phyloP scores from a whole-genome alignment of 2,888 invertebrate genomes.

The Eristalis tenax region DNA sequence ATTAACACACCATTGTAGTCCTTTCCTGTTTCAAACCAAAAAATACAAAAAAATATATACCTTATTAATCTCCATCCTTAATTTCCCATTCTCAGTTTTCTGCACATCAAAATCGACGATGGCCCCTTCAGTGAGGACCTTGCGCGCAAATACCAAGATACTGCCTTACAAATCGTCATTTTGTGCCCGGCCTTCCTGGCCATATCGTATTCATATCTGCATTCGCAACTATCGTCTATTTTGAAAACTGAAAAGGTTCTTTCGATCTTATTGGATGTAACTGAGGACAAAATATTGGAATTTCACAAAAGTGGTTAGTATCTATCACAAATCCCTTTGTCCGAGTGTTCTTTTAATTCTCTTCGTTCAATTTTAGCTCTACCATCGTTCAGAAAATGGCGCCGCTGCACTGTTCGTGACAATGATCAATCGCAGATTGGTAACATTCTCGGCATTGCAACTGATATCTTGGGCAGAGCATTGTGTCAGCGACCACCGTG shows the following conservation, averaged over 20 bases:
- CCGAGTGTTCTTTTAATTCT: background rate
- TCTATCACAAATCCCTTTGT: background rate
- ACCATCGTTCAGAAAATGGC: constrained; percentile 90
- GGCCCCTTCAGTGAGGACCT: constrained; percentile 82
- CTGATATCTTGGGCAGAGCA: constrained; percentile 87
- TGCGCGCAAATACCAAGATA: constrained; percentile 83
- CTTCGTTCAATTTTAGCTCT: constrained; percentile 81
- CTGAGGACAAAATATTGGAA: constrained; percentile 87
- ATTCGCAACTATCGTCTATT: constrained; percentile 79
- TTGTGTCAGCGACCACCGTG: constrained; percentile 83
- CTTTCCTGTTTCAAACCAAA: no score
- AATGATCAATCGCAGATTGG: constrained; percentile 92
- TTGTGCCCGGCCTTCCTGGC: constrained; percentile 89
- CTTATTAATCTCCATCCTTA: background rate
- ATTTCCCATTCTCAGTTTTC: constrained; percentile 84
- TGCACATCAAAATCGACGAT: constrained; percentile 89
- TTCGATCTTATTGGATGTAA: constrained; percentile 90
- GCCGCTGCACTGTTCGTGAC: constrained; percentile 89
- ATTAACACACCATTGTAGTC: no score
- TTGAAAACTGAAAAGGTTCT: constrained; percentile 86
- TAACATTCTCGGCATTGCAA: constrained; percentile 91
- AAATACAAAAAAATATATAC: background rate
- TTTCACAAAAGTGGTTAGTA: constrained; percentile 86
- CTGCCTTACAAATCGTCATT: constrained; percentile 90
- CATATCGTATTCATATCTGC: constrained; percentile 79